phyloP scores from a whole-genome alignment of 2,888 invertebrate genomes.

The Acholoe squamosa region DNA sequence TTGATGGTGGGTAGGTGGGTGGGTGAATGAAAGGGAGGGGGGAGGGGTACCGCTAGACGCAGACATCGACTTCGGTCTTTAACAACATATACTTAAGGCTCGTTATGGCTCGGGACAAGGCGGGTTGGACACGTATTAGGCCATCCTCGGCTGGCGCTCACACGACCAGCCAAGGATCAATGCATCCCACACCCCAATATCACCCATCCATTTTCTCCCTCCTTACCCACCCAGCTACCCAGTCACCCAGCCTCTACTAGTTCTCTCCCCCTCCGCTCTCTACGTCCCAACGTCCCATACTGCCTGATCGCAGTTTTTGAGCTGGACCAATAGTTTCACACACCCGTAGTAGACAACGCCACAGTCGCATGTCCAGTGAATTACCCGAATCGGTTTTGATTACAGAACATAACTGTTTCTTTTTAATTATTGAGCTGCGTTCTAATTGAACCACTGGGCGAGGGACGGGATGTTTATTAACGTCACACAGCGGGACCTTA shows the following conservation, averaged over 20 bases:
- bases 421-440: conserved; percentile 28
- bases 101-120: not conserved
- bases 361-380: not conserved
- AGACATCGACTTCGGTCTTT: conserved; percentile 29
- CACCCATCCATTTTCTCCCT: not conserved
- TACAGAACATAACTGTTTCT: conserved; percentile 23
- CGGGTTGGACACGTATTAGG: not conserved
- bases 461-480: conserved; percentile 4
- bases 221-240: not conserved
- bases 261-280: too few relatives aligned
- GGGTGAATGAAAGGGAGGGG: not conserved
- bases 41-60: not conserved
- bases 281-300: not conserved
- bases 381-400: not conserved
- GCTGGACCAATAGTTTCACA: not conserved
- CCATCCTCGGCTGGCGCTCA: not conserved
- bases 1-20: not conserved
- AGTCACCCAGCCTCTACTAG: too few relatives aligned
- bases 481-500: not conserved
- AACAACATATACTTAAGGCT: conserved; percentile 29
- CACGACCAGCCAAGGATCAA: not conserved
- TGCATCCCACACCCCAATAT: not conserved
- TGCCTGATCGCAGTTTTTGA: conserved; percentile 16
- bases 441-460: not conserved
- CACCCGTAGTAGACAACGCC: not conserved